These are phyloP conservation scores for Corythaixoides concolor DNA, from an alignment of 2,113 vertebrate species.

Conservation along the genomic window DNA sequence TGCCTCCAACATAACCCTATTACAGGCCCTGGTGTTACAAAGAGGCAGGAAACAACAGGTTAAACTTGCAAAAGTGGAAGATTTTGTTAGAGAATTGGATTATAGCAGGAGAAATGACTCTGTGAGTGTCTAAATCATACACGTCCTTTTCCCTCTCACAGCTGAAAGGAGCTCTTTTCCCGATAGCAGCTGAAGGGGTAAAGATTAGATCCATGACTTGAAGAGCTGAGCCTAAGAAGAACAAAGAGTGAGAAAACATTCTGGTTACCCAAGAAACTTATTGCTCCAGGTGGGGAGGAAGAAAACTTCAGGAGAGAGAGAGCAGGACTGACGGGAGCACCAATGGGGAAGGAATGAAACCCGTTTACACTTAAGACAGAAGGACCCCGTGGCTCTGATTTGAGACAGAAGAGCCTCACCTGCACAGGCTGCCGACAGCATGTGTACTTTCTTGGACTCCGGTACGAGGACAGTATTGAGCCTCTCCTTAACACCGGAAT, in stretches of 20 bases:
- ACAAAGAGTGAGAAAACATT: background rate
- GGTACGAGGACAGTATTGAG: slow-evolving; percentile 59
- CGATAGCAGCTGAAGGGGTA: background rate
- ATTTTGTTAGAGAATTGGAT: background rate
- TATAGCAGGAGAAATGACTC: background rate
- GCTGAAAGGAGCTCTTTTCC: background rate
- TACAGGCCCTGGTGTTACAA: background rate
- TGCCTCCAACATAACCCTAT: background rate
- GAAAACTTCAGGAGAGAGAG: background rate
- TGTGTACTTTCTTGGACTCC: slow-evolving; percentile 66
- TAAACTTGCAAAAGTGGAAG: background rate
- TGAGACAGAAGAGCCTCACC: slow-evolving; percentile 39
- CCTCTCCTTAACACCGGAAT: slow-evolving; percentile 62
- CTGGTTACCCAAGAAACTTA: background rate
- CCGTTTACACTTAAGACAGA: background rate
- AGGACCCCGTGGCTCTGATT: background rate
- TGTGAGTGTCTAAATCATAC: background rate
- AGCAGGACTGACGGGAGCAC: background rate
- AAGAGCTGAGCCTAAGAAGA: background rate
- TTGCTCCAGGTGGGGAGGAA: background rate
- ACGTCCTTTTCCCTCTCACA: background rate
- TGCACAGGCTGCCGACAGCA: slow-evolving; percentile 67
- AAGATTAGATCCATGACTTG: background rate
- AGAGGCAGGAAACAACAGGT: background rate
- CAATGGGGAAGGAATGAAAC: background rate